Evolutionary conservation across 2,797 vertebrate genomes (phyloP).

Genomic region (Hydrolagus colliei): DNA sequence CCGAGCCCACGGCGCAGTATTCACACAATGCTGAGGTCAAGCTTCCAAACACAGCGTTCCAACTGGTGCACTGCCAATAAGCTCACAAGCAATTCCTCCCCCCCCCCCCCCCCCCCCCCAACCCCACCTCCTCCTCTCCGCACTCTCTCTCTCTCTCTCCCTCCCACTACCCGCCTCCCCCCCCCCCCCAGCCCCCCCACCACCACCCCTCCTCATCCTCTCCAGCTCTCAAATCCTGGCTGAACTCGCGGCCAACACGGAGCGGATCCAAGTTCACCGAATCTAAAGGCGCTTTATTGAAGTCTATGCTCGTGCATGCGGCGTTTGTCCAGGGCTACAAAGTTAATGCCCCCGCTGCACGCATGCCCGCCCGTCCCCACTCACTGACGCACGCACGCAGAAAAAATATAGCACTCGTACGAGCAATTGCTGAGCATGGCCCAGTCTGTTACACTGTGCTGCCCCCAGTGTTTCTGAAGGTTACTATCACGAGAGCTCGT

Average conservation of each 20-base stretch:
- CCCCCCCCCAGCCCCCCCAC: too few relatives aligned
- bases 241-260: neutral
- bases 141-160: too few relatives aligned
- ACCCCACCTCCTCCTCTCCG: too few relatives aligned
- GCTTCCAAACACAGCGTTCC: conserved; percentile 8
- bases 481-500: neutral
- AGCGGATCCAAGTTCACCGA: neutral
- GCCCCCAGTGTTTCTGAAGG: neutral
- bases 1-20: neutral
- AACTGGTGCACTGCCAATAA: conserved; percentile 24
- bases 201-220: too few relatives aligned
- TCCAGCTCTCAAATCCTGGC: conserved; percentile 23
- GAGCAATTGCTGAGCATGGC: neutral
- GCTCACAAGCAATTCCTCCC: neutral
- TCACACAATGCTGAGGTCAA: conserved; percentile 20
- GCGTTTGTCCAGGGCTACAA: neutral
- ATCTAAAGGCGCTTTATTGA: neutral
- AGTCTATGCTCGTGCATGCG: neutral
- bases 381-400: too few relatives aligned
- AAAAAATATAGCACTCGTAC: neutral
- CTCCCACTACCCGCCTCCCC: too few relatives aligned
- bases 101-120: neutral
- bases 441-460: neutral
- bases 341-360: neutral
- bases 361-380: neutral